Evolutionary conservation across 2,888 invertebrate species (phyloP).

Genomic region (Drosophila incognita): DNA sequence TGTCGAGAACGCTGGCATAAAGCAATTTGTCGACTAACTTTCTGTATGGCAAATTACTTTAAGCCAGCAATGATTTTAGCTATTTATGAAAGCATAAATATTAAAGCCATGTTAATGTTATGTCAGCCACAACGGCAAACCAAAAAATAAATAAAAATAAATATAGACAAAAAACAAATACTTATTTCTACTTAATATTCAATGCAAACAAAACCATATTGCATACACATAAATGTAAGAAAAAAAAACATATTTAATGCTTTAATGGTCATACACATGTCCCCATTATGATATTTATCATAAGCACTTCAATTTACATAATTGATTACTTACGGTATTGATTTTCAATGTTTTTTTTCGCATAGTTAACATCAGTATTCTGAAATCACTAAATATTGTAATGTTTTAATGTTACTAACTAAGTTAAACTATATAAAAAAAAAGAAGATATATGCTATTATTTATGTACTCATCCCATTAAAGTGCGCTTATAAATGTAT

Average conservation of each 20-base stretch:
- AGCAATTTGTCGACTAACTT: slow-evolving; percentile 75
- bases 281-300: slow-evolving; percentile 23
- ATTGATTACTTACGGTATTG: slow-evolving; percentile 28
- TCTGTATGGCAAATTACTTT: slow-evolving; percentile 67
- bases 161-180: slow-evolving; percentile 26
- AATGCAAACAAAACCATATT: slow-evolving; percentile 65
- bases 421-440: neutral
- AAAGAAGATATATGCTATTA: neutral
- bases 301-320: slow-evolving; percentile 45
- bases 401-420: neutral
- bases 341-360: slow-evolving; percentile 7
- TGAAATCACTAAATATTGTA: neutral
- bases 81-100: slow-evolving; percentile 47
- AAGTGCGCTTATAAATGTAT: neutral
- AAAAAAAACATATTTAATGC: slow-evolving; percentile 17
- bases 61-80: slow-evolving; percentile 55
- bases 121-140: slow-evolving; percentile 19
- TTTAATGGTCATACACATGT: slow-evolving; percentile 17
- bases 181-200: slow-evolving; percentile 64
- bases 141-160: neutral
- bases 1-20: slow-evolving; percentile 46
- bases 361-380: neutral
- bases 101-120: slow-evolving; percentile 51
- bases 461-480: neutral
- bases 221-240: slow-evolving; percentile 41